These are phyloP conservation scores for Trichogramma evanescens DNA, from an alignment of 2,888 invertebrate genomes.

Conservation along the genomic window DNA sequence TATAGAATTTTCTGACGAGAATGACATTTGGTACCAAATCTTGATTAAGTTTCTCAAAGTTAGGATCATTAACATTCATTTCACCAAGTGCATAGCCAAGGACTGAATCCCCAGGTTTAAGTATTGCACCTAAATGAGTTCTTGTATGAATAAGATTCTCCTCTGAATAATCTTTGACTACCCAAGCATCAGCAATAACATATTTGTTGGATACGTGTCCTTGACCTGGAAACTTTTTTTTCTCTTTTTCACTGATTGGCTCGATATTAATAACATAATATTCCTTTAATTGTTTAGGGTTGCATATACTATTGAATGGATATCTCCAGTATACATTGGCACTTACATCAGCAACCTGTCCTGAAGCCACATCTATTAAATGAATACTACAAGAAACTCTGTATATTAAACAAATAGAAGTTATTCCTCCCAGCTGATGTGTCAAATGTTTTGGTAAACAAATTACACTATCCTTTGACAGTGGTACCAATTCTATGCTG, in stretches of 20 bases:
- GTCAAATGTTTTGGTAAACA: slow-evolving; percentile 83
- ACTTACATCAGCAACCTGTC: slow-evolving; percentile 82
- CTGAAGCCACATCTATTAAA: slow-evolving; percentile 83
- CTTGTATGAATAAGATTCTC: slow-evolving; percentile 77
- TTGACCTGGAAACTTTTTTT: slow-evolving; percentile 77
- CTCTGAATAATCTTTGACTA: slow-evolving; percentile 78
- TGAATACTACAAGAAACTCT: slow-evolving; percentile 86
- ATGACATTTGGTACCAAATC: slow-evolving; percentile 79
- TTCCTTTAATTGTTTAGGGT: slow-evolving; percentile 83
- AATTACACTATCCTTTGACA: slow-evolving; percentile 90
- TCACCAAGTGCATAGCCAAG: slow-evolving; percentile 86
- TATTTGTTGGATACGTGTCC: slow-evolving; percentile 82
- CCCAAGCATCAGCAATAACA: slow-evolving; percentile 86
- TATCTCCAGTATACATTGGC: slow-evolving; percentile 76
- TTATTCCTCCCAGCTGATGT: slow-evolving; percentile 80
- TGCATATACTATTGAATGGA: slow-evolving; percentile 81
- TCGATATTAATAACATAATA: slow-evolving; percentile 95
- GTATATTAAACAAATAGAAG: slow-evolving; percentile 78
- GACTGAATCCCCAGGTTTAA: slow-evolving; percentile 88
- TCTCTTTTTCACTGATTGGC: slow-evolving; percentile 65
- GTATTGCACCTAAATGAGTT: slow-evolving; percentile 88
- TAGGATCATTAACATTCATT: slow-evolving; percentile 82
- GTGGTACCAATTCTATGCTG: slow-evolving; percentile 89
- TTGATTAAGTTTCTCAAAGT: slow-evolving; percentile 75
- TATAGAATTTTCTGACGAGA: slow-evolving; percentile 87